A percentile compares a stretch with the other conserved stretches of the same genome.
These are phyloP conservation scores for Lichenostomus cassidix DNA, from an alignment of 2,113 vertebrate species.

Conservation along the genomic window DNA sequence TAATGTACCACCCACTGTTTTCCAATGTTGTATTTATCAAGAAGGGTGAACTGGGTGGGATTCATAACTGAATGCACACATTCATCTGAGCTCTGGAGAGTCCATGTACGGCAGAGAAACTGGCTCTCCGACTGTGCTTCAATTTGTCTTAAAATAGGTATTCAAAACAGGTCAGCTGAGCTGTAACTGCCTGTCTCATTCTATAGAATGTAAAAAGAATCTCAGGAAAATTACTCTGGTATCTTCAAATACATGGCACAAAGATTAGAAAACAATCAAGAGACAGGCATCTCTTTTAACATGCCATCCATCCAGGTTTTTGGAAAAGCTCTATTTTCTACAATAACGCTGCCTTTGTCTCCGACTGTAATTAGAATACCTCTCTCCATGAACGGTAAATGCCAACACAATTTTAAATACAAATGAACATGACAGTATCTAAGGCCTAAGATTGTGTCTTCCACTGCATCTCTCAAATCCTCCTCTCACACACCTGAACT, in stretches of 20 bases:
- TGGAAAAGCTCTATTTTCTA: background rate
- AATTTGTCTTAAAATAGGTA: constrained; percentile 32
- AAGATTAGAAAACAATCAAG: background rate
- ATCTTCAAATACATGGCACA: background rate
- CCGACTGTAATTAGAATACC: background rate
- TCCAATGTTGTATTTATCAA: background rate
- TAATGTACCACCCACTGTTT: background rate
- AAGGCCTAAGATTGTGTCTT: background rate
- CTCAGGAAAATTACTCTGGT: background rate
- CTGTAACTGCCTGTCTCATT: background rate
- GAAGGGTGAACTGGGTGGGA: background rate
- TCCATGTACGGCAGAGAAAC: background rate
- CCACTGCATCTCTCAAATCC: background rate
- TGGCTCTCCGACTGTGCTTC: background rate
- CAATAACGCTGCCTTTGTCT: background rate
- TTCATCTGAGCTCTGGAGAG: background rate
- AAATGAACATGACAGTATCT: background rate
- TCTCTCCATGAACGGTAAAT: background rate
- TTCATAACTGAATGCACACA: background rate
- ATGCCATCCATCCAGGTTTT: background rate
- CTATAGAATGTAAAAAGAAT: background rate
- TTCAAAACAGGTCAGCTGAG: constrained; percentile 27
- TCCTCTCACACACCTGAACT: background rate
- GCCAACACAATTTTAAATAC: background rate
- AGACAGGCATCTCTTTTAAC: background rate